Base-by-base conservation (phyloP, 2,113 vertebrate genomes). In the Sceloporus undulatus region DNA sequence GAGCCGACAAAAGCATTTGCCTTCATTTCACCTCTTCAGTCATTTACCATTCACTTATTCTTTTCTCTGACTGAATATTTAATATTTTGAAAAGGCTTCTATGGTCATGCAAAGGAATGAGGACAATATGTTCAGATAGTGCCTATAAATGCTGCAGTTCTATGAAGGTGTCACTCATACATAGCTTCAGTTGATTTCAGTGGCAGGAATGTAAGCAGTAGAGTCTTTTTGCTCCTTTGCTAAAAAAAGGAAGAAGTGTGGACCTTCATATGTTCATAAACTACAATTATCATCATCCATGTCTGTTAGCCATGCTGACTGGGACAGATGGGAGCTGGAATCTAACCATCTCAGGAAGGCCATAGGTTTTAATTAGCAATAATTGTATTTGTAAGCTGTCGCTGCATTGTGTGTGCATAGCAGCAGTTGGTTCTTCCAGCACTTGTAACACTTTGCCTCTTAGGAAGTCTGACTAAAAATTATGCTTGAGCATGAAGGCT, bases 21-120 rank as follows among this genome's bases (percentile, higher is more conserved):
- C 84, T 68, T 62, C n/a, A 71, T 62, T 70, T 56, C 81, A 65
- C 85, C 80, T 88, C 91, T 80, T 85, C 56, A n/a, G 85, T 14
- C 71, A 42, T 79, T 75, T 88, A 84, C 42, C 2, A 6, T 74
- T 48, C 87, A 7, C 29, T 27, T 42, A 52, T 54, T 54, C 2
- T 76, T 56, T 27, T 29, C 13, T n/a, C 5, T 56, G 38, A 83
- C 48, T 84, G 65, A 90, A 52, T 52, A 87, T 62, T 0, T 1
- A 87, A 81, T 82, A 40, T 21, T 88, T 29, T n/a, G 34, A 1
- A 84, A 1, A 86, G 34, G 25, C 13, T 92, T 92, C 73, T 6
- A n/a, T 76, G 82, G 1, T 62, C 19, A 73, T 34, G 25, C 1
- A 42, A 85, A 25, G 56, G 21, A 40, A 84, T 29, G 3, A 87